These are phyloP conservation scores for Saccopteryx leptura DNA, from an alignment of 2,113 vertebrate genomes.

Conservation along the genomic window DNA sequence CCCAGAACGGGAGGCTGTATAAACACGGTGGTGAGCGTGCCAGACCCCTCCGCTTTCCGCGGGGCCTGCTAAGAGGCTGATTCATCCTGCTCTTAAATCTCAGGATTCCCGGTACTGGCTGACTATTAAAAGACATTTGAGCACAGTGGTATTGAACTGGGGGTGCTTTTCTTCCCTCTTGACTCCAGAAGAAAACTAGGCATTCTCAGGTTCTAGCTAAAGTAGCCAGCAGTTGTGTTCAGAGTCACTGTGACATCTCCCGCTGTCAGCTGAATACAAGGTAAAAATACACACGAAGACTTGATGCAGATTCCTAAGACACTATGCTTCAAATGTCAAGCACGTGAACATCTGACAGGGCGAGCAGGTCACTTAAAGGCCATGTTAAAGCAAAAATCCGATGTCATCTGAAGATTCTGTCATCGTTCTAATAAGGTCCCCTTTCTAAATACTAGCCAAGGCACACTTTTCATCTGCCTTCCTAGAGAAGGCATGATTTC, in stretches of 20 bases:
- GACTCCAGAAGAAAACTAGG: neutral
- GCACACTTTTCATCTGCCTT: neutral
- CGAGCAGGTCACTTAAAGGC: neutral
- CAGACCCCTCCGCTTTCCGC: neutral
- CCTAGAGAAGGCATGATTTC: neutral
- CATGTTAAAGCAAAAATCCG: slow-evolving; percentile 25
- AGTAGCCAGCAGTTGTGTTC: neutral
- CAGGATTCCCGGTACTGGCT: neutral
- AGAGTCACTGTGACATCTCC: neutral
- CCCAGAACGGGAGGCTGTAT: neutral
- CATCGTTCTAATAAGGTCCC: neutral
- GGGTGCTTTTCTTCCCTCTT: neutral
- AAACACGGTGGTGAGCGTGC: neutral
- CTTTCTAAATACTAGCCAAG: slow-evolving; percentile 35
- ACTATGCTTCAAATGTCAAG: neutral
- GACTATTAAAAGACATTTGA: slow-evolving; percentile 26
- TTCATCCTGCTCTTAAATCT: neutral
- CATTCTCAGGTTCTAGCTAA: slow-evolving; percentile 3
- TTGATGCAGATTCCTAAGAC: slow-evolving; percentile 13
- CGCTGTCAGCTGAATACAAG: neutral
- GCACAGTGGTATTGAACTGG: neutral
- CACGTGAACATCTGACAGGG: neutral
- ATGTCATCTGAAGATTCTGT: neutral
- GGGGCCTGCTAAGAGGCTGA: neutral
- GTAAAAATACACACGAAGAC: slow-evolving; percentile 37